Conservation (phyloP, 2,888 invertebrate species). For the Dermolepida albohirtum region DNA sequence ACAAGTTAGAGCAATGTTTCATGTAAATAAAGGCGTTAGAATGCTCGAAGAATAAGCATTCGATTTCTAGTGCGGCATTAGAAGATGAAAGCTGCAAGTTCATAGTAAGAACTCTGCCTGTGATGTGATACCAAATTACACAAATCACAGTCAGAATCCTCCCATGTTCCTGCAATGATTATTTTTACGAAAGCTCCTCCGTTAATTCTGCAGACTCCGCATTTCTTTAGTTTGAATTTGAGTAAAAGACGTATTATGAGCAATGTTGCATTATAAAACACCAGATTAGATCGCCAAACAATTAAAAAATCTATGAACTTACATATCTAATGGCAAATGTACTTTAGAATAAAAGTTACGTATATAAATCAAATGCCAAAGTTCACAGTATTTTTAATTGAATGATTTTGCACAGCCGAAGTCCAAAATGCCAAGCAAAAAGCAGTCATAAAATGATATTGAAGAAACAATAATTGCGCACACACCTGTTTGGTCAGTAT, state of each 20-base stretch:
- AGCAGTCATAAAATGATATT: conserved; percentile 5
- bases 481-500: conserved; percentile 36
- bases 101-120: conserved; percentile 96
- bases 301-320: conserved; percentile 14
- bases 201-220: conserved; percentile 27
- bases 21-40: neutral
- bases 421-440: conserved; percentile 15
- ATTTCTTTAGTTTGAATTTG: conserved; percentile 25
- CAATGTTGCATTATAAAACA: conserved; percentile 8
- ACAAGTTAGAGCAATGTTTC: conserved; percentile 17
- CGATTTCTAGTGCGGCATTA: conserved; percentile 17
- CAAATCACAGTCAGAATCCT: conserved; percentile 87
- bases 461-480: neutral
- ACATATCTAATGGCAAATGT: neutral
- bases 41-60: conserved; percentile 26
- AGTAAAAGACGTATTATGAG: neutral
- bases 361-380: conserved; percentile 2
- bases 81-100: conserved; percentile 62
- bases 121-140: conserved; percentile 80
- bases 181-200: conserved; percentile 26
- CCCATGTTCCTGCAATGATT: conserved; percentile 63
- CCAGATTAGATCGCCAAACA: conserved; percentile 2
- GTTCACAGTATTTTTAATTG: conserved; percentile 5
- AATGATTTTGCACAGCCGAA: neutral
- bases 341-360: conserved; percentile 7